Evolutionary conservation across 2,888 invertebrate species (phyloP).

Genomic region (Copidosoma aretas): DNA sequence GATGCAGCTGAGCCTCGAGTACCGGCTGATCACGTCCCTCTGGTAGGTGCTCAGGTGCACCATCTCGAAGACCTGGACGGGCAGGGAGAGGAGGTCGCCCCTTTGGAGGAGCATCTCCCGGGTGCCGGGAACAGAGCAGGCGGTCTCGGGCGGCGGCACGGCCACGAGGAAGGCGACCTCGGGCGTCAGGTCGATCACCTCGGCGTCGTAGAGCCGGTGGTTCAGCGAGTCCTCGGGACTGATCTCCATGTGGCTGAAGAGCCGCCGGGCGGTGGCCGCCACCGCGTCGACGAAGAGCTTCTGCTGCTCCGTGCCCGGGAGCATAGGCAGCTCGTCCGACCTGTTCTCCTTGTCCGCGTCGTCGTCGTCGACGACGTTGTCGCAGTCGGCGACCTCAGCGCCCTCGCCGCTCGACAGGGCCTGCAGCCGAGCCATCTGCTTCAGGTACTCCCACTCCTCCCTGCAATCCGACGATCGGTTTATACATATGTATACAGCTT

Average conservation of each 20-base stretch:
- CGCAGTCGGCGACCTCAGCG: neutral
- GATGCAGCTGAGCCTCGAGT: constrained; percentile 91
- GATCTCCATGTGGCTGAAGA: constrained; percentile 84
- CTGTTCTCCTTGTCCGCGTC: constrained; percentile 56
- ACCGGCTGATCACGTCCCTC: constrained; percentile 85
- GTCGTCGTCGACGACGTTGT: constrained; percentile 37
- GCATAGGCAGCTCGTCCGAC: constrained; percentile 48
- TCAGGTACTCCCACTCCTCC: constrained; percentile 95
- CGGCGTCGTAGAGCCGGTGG: constrained; percentile 89
- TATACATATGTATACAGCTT: no score
- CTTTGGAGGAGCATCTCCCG: constrained; percentile 84
- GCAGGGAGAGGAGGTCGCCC: constrained; percentile 85
- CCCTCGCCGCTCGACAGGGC: constrained; percentile 72
- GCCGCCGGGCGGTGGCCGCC: constrained; percentile 75
- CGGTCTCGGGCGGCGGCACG: constrained; percentile 89
- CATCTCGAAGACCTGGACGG: constrained; percentile 93
- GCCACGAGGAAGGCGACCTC: constrained; percentile 92
- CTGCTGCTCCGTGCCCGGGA: constrained; percentile 73
- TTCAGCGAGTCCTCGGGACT: constrained; percentile 72
- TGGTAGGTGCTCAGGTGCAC: constrained; percentile 95
- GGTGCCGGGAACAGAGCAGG: constrained; percentile 89
- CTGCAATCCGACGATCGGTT: constrained; percentile 60
- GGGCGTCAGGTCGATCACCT: constrained; percentile 89
- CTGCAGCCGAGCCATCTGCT: constrained; percentile 61
- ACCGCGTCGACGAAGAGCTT: constrained; percentile 80